A percentile compares a stretch with the other conserved stretches of the same genome.
These are phyloP conservation scores for Meda fulgida DNA, from an alignment of 2,797 vertebrate genomes.

Conservation along the genomic window DNA sequence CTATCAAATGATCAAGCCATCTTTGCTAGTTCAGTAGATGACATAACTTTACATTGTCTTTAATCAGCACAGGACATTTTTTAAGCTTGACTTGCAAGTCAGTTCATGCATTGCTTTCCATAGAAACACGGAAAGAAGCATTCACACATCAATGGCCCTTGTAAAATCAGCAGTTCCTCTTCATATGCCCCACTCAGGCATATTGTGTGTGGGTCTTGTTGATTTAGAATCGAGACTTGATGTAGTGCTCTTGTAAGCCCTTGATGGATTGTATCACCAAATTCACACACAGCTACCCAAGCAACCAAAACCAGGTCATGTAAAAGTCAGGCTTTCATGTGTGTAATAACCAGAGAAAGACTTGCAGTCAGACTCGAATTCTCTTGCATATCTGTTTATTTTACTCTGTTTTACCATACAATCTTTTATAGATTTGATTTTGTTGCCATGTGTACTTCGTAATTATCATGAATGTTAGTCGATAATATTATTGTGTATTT, in stretches of 20 bases:
- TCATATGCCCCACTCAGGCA: slow-evolving; percentile 11
- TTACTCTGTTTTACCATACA: neutral
- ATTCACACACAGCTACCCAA: slow-evolving; percentile 45
- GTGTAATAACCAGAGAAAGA: slow-evolving; percentile 30
- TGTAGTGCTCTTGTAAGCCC: slow-evolving; percentile 6
- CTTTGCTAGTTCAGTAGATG: neutral
- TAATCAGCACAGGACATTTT: neutral
- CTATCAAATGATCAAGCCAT: neutral
- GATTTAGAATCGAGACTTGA: slow-evolving; percentile 3
- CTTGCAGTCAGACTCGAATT: slow-evolving; percentile 16
- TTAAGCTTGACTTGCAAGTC: neutral
- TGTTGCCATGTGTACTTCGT: neutral
- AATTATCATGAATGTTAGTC: neutral
- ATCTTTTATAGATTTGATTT: slow-evolving; percentile 8
- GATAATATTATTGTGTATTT: neutral
- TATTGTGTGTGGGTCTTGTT: slow-evolving; percentile 11
- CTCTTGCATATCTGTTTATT: slow-evolving; percentile 41
- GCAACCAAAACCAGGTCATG: slow-evolving; percentile 34
- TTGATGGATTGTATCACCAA: neutral
- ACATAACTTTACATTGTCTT: neutral
- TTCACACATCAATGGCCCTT: slow-evolving; percentile 16
- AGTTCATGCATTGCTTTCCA: neutral
- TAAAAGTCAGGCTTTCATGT: slow-evolving; percentile 40
- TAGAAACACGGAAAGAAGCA: neutral
- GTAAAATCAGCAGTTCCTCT: slow-evolving; percentile 19